A percentile compares a stretch with the other conserved stretches of the same genome.
Evolutionary conservation across 1,140 invertebrate species (phyloP).

Genomic region (Ostrea denselamellosa): DNA sequence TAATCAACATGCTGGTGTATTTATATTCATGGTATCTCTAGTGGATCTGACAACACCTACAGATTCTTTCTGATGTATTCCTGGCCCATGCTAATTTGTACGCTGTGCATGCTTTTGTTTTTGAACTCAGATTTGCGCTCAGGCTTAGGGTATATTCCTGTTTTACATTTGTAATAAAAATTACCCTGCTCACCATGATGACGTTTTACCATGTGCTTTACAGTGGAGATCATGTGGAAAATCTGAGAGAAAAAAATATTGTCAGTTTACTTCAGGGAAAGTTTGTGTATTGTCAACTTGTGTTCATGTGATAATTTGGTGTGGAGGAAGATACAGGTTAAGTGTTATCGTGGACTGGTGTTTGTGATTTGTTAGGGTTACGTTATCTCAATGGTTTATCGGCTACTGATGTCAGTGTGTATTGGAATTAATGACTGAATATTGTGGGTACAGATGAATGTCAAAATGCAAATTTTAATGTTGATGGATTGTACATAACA

Average conservation of each 20-base stretch:
- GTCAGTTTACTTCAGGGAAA: background rate
- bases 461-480: too few species aligned
- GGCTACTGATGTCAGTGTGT: too few species aligned
- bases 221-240: background rate
- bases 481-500: too few species aligned
- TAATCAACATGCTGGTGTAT: background rate
- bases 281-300: background rate
- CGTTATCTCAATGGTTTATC: too few species aligned
- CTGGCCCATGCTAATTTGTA: background rate
- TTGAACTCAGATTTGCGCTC: background rate
- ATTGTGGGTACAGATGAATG: too few species aligned
- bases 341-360: too few species aligned
- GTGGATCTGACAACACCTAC: background rate
- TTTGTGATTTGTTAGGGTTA: too few species aligned
- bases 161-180: constrained; percentile 11
- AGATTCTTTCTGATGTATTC: background rate
- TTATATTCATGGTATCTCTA: background rate
- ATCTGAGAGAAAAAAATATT: background rate
- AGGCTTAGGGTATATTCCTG: background rate
- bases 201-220: background rate
- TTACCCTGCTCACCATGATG: background rate
- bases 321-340: background rate
- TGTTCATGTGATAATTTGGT: background rate
- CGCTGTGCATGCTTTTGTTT: constrained; percentile 23
- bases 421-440: too few species aligned